Conservation (phyloP, 2,888 invertebrate genomes). For the Diadegma fenestrale region DNA sequence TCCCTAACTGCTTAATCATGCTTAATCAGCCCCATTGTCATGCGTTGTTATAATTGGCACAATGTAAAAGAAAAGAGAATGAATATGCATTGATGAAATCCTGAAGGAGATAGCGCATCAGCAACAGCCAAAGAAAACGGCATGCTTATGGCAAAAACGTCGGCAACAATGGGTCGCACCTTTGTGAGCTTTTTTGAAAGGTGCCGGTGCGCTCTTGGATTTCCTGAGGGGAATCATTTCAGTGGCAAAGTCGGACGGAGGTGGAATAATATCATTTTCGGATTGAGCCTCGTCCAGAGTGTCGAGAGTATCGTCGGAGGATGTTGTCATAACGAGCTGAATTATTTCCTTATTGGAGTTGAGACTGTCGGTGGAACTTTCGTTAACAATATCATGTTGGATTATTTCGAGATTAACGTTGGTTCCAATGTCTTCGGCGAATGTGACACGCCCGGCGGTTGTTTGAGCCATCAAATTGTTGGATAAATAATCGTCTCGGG, state of each 20-base stretch:
- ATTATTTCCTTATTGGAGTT: slow-evolving; percentile 71
- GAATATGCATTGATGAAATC: slow-evolving; percentile 6
- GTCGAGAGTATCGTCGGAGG: slow-evolving; percentile 71
- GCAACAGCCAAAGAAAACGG: slow-evolving; percentile 56
- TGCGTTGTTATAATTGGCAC: slow-evolving; percentile 9
- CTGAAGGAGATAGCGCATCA: slow-evolving; percentile 36
- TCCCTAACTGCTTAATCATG: slow-evolving; percentile 1
- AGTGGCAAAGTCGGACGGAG: slow-evolving; percentile 80
- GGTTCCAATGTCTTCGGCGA: slow-evolving; percentile 45
- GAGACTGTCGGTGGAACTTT: slow-evolving; percentile 71
- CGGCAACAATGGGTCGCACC: slow-evolving; percentile 66
- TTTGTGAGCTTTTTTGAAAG: slow-evolving; percentile 78
- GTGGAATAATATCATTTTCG: slow-evolving; percentile 78
- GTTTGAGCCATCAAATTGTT: slow-evolving; percentile 51
- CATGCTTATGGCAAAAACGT: slow-evolving; percentile 59
- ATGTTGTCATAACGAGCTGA: slow-evolving; percentile 67
- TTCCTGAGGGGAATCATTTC: slow-evolving; percentile 81
- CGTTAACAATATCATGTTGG: slow-evolving; percentile 50
- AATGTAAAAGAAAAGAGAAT: not conserved
- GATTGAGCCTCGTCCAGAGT: slow-evolving; percentile 71
- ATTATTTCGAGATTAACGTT: slow-evolving; percentile 46
- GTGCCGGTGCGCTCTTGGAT: slow-evolving; percentile 82
- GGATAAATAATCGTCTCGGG: slow-evolving; percentile 53
- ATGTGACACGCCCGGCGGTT: slow-evolving; percentile 50
- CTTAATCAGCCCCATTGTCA: slow-evolving; percentile 13